Evolutionary conservation across 1,140 invertebrate genomes (phyloP), one percentile per base, ranked within the genome.

Genomic region (Trypoxylus dichotomus): DNA sequence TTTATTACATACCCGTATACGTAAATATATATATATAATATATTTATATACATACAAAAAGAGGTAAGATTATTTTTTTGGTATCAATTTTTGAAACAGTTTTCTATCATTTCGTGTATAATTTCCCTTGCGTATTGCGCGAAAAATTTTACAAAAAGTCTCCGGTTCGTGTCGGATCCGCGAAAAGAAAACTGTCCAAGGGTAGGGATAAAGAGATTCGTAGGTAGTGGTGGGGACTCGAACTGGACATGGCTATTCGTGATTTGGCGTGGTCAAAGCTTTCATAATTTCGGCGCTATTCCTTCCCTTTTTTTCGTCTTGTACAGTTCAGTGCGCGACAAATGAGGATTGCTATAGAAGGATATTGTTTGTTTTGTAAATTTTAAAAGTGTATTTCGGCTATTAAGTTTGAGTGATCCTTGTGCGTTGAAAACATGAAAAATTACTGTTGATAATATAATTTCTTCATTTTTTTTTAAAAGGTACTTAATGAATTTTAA

Each of bases 211-310:
- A 29, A 76, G 27, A 68, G 15, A 58, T 25, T 5, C 42, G 19
- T 74, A 13, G 60, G n/a, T 29, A 32, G 80, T 79, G 79, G 81
- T 79, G 80, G 81, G 80, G 78, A 79, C 75, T 32, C 29, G 15
- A 47, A 78, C 79, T 78, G 79, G 80, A 79, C 79, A 81, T 78
- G 75, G 77, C 37, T 74, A 75, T 76, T 74, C 25, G 75, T 72
- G 78, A 78, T 79, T 80, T 79, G 80, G 78, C 76, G 75, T 80
- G 78, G 80, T 79, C 80, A 71, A 71, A 27, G 60, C 24, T 68
- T 68, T 68, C 24, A 24, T 68, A 27, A 7, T 68, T 29, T 29
- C 60, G 5, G 11, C 19, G 11, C 24, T 29, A 68, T 68, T 68
- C 60, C 11, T 15, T 68, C 60, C 5, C 27, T 13, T 15, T 15